Percentiles rank a stretch among this genome's conserved stretches.
Evolutionary conservation across 2,113 vertebrate genomes (phyloP).

Genomic region (Eclectus roratus): DNA sequence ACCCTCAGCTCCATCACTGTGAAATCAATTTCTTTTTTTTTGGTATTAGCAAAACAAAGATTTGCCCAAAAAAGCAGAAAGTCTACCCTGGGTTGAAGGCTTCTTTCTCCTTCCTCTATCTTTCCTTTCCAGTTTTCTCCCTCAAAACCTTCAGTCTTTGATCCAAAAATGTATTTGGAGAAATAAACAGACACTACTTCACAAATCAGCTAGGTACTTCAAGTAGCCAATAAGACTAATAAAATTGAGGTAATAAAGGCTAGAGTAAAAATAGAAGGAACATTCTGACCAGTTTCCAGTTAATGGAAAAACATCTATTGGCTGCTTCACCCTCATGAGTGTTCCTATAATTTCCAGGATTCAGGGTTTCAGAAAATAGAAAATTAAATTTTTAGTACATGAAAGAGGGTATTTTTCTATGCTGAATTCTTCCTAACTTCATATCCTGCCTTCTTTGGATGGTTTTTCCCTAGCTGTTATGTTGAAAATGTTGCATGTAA

Average conservation of each 20-base stretch:
- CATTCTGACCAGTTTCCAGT: neutral
- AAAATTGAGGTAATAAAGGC: neutral
- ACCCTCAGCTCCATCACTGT: neutral
- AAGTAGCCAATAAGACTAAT: neutral
- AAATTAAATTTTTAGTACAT: neutral
- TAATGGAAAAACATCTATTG: neutral
- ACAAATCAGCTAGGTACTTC: neutral
- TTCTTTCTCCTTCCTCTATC: neutral
- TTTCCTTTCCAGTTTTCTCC: neutral
- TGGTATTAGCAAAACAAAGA: neutral
- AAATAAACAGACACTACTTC: neutral
- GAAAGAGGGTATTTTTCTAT: neutral
- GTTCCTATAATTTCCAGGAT: neutral
- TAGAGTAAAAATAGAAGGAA: neutral
- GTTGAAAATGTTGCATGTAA: neutral
- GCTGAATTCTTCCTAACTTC: neutral
- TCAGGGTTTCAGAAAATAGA: neutral
- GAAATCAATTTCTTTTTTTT: neutral
- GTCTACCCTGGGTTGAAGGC: neutral
- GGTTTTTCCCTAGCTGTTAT: neutral
- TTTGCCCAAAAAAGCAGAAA: neutral
- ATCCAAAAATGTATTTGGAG: neutral
- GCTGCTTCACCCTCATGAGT: neutral
- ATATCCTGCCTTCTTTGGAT: neutral
- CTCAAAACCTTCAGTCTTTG: neutral